Evolutionary conservation across 2,888 invertebrate species (phyloP), one percentile per base, ranked within the genome.

Genomic region (Epinotia brunnichana): DNA sequence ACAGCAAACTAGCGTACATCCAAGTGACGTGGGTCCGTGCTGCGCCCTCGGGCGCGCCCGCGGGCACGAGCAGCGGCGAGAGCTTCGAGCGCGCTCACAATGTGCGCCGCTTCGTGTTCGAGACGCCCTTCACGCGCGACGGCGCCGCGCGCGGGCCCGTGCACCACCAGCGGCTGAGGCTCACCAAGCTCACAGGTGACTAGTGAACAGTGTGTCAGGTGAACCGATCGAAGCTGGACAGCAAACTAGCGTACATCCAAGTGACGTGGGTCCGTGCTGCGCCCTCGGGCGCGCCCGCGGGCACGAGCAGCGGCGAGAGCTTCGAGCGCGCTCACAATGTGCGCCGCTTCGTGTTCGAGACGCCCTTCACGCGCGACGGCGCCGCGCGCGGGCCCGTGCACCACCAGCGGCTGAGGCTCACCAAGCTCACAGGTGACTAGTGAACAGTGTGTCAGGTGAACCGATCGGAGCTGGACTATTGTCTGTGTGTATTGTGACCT

Each of bases 221-320:
- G 60, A 95, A 96, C 78, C 94, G 95, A n/a, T 94, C 94, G 60
- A 96, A 97, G 66, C 89, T 98, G 73, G 98, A 98, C 91, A 92
- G 95, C 48, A 97, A 97, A 86, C 93, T 96, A 73, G 98, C 98
- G 0, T 97, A 98, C 86, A 97, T 99, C 82, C 99, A 99, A 94
- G 97, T 99, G 69, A 98, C 98, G 0, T 98, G 98, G 89, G 98
- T 99, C n/a, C 96, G n/a, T n/a, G n/a, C n/a, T n/a, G n/a, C n/a
- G n/a, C n/a, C n/a, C n/a, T n/a, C n/a, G n/a, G n/a, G n/a, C n/a
- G n/a, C n/a, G n/a, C n/a, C n/a, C n/a, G n/a, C n/a, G n/a, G n/a
- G n/a, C n/a, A n/a, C n/a, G n/a, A n/a, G n/a, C n/a, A n/a, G n/a
- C n/a, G n/a, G n/a, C n/a, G n/a, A n/a, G n/a, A n/a, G n/a, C n/a